phyloP scores from a whole-genome alignment of 2,888 invertebrate genomes.

The Antheraea assamensis region DNA sequence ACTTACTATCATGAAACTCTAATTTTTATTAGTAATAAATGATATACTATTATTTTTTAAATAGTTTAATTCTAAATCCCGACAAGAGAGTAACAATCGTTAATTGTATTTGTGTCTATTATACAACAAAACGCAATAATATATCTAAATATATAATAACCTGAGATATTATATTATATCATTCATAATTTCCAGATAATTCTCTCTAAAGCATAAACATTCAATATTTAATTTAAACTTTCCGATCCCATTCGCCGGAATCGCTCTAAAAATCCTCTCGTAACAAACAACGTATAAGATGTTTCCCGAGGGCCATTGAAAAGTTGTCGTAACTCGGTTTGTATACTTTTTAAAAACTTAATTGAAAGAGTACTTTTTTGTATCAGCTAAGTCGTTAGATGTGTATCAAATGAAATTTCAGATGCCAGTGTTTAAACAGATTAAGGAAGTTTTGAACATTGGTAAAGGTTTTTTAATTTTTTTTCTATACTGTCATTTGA shows the following conservation, averaged over 20 bases:
- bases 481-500: too few relatives aligned
- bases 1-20: too few relatives aligned
- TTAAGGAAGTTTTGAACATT: not conserved
- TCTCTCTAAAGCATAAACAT: not conserved
- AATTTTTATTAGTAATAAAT: too few relatives aligned
- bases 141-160: not conserved
- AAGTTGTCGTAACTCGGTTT: not conserved
- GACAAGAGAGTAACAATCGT: not conserved
- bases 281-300: slow-evolving; percentile 4
- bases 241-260: not conserved
- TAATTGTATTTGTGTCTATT: not conserved
- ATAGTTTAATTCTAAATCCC: too few relatives aligned
- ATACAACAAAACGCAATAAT: not conserved
- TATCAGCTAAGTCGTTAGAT: not conserved
- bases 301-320: not conserved
- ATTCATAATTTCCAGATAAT: not conserved
- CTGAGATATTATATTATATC: not conserved
- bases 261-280: slow-evolving; percentile 1
- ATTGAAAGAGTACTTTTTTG: not conserved
- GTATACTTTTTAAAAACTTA: not conserved
- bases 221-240: not conserved
- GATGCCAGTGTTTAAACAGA: not conserved
- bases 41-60: too few relatives aligned
- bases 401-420: not conserved
- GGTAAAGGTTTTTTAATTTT: too few relatives aligned